Conservation (phyloP, 2,113 vertebrate species). For the Connochaetes taurinus region DNA sequence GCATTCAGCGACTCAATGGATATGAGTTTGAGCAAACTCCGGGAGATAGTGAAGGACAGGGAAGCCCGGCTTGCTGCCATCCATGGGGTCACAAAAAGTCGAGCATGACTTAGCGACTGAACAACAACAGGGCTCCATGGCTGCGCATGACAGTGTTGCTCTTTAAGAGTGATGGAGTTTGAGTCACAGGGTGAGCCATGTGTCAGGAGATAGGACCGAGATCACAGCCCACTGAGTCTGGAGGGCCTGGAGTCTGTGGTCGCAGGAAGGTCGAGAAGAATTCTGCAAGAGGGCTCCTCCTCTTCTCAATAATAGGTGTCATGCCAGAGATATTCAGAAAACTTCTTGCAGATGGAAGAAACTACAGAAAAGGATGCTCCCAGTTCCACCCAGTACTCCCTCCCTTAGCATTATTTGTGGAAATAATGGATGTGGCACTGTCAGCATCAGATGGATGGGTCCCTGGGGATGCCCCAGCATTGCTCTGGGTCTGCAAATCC, state of each 20-base stretch:
- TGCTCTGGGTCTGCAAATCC: slow-evolving; percentile 1
- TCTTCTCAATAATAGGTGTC: neutral
- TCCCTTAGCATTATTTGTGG: slow-evolving; percentile 29
- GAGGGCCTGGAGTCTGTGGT: neutral
- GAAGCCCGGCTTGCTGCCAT: neutral
- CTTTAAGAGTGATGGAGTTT: neutral
- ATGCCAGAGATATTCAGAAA: neutral
- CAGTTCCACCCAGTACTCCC: neutral
- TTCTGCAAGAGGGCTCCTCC: neutral
- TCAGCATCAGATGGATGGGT: slow-evolving; percentile 32
- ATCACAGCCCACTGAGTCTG: no score
- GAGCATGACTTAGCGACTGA: neutral
- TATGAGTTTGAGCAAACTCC: neutral
- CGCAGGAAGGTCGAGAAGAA: neutral
- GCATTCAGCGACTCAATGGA: neutral
- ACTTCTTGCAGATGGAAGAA: slow-evolving; percentile 3
- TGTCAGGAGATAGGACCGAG: neutral
- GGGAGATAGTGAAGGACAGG: neutral
- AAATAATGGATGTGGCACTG: slow-evolving; percentile 4
- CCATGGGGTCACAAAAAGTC: neutral
- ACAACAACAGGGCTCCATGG: neutral
- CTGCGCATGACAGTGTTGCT: neutral
- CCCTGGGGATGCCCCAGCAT: neutral
- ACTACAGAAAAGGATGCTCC: neutral
- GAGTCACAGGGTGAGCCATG: neutral